Conservation (phyloP, 2,888 invertebrate species). For the Philaethria dido region DNA sequence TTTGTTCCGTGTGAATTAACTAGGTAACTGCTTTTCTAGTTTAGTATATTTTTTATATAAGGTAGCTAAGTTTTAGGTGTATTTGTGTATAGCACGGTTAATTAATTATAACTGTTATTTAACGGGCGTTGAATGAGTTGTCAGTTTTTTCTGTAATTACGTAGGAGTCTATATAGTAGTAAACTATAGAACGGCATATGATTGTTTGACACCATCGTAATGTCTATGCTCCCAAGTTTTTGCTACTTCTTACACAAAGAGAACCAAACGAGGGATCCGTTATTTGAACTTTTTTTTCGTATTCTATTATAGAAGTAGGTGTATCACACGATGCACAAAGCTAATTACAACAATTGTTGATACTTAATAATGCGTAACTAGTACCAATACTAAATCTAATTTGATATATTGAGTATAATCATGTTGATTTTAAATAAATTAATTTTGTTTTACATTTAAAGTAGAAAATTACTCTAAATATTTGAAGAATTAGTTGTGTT, state of each 20-base stretch:
- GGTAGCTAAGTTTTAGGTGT: too few relatives aligned
- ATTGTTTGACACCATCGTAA: conserved; percentile 56
- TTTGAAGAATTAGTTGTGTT: neutral
- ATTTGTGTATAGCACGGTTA: neutral
- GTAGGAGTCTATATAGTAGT: conserved; percentile 60
- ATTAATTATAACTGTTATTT: conserved; percentile 14
- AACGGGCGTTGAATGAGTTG: conserved; percentile 31
- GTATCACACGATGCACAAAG: conserved; percentile 40
- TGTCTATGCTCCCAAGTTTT: conserved; percentile 54
- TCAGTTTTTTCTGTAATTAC: conserved; percentile 51
- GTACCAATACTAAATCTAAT: conserved; percentile 1
- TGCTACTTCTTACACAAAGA: conserved; percentile 48
- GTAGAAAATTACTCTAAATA: too few relatives aligned
- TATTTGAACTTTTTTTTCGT: conserved; percentile 50
- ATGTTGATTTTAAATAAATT: too few relatives aligned
- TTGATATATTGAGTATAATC: too few relatives aligned
- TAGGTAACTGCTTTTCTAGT: too few relatives aligned
- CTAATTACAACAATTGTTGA: conserved; percentile 33
- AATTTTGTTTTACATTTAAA: too few relatives aligned
- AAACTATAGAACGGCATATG: conserved; percentile 66
- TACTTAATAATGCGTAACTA: conserved; percentile 32
- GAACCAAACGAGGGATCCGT: conserved; percentile 49
- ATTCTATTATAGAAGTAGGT: conserved; percentile 26
- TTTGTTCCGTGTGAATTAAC: too few relatives aligned
- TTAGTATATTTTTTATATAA: too few relatives aligned